Evolutionary conservation across 2,113 vertebrate genomes (phyloP).

Genomic region (Xenopus laevis): DNA sequence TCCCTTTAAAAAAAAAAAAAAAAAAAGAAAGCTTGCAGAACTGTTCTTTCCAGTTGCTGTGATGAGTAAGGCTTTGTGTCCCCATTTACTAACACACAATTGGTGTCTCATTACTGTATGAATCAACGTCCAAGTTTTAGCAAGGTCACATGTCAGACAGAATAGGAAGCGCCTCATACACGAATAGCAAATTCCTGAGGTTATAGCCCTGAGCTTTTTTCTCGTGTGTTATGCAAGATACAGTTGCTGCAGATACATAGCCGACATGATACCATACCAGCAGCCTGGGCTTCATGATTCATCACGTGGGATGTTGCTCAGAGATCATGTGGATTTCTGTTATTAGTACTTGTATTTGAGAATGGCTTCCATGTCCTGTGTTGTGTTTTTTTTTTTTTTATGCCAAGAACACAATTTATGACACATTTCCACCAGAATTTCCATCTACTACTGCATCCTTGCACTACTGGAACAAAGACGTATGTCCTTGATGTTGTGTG

Average conservation of each 20-base stretch:
- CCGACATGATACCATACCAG: background rate
- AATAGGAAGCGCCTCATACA: conserved; percentile 54
- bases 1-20: no score
- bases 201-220: background rate
- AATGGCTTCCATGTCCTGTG: no score
- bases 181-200: conserved; percentile 49
- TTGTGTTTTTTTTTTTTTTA: no score
- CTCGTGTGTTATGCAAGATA: background rate
- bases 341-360: no score
- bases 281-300: background rate
- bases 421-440: no score
- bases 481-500: no score
- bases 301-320: background rate
- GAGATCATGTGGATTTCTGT: no score
- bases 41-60: conserved; percentile 59
- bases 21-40: conserved; percentile 56
- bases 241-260: background rate
- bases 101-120: conserved; percentile 62
- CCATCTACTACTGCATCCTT: no score
- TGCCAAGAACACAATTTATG: no score
- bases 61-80: conserved; percentile 56
- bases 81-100: conserved; percentile 56
- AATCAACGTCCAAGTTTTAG: conserved; percentile 66
- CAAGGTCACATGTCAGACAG: conserved; percentile 63
- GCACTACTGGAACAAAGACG: no score